A percentile compares a stretch with the other conserved stretches of the same genome.
phyloP scores from a whole-genome alignment of 1,140 invertebrate species.

The Vanessa tameamea region DNA sequence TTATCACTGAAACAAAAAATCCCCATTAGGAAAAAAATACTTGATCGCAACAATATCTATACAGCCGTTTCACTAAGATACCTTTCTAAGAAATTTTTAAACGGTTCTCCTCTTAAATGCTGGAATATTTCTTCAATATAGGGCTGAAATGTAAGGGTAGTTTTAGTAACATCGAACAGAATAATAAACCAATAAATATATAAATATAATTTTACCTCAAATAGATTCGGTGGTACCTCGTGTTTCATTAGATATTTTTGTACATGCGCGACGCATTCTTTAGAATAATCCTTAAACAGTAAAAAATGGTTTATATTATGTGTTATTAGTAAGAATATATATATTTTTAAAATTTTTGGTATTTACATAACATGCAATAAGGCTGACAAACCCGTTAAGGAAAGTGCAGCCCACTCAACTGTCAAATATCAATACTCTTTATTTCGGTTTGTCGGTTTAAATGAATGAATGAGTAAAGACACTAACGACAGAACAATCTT shows the following conservation, averaged over 20 bases:
- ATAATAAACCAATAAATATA: background rate
- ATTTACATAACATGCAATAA: too few relatives aligned
- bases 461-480: too few relatives aligned
- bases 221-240: slow-evolving; percentile 97
- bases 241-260: slow-evolving; percentile 98
- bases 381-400: too few relatives aligned
- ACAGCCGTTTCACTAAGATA: slow-evolving; percentile 71
- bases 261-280: slow-evolving; percentile 97
- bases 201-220: slow-evolving; percentile 88
- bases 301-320: slow-evolving; percentile 23
- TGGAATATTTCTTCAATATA: slow-evolving; percentile 99
- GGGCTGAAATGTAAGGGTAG: slow-evolving; percentile 84
- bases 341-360: too few relatives aligned
- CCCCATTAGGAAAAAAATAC: slow-evolving; percentile 41
- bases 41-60: slow-evolving; percentile 3
- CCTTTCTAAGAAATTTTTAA: slow-evolving; percentile 99
- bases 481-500: too few relatives aligned
- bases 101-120: slow-evolving; percentile 96
- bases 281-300: slow-evolving; percentile 95
- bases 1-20: slow-evolving; percentile 92
- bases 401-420: too few relatives aligned
- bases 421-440: too few relatives aligned
- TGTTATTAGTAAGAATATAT: background rate
- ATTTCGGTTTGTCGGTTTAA: too few relatives aligned
- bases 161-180: slow-evolving; percentile 3